Conservation (phyloP, 2,888 invertebrate genomes). For the Bedellia somnulentella region DNA sequence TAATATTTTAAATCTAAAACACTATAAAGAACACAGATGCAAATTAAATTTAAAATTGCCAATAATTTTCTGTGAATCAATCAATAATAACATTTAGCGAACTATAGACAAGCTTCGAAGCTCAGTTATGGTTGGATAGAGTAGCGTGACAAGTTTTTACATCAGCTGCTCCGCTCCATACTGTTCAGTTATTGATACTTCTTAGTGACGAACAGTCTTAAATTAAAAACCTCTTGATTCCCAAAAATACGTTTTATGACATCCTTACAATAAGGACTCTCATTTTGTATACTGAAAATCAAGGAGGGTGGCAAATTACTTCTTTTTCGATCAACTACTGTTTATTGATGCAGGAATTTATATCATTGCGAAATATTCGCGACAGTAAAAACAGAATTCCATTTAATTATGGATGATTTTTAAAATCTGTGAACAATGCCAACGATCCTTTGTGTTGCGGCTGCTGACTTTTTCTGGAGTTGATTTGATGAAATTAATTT, state of each 20-base stretch:
- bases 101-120: no score
- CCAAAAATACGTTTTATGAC: no score
- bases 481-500: slow-evolving; percentile 44
- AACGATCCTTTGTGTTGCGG: slow-evolving; percentile 37
- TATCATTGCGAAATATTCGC: slow-evolving; percentile 40
- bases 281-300: no score
- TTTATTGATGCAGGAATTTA: slow-evolving; percentile 40
- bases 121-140: slow-evolving; percentile 29
- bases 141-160: slow-evolving; percentile 38
- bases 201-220: no score
- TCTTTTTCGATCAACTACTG: slow-evolving; percentile 27
- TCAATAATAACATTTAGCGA: no score
- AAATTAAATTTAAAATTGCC: no score
- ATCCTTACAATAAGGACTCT: no score
- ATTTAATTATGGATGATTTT: slow-evolving; percentile 59
- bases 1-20: no score
- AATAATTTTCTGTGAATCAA: no score
- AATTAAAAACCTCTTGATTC: no score
- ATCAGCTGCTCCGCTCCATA: slow-evolving; percentile 25
- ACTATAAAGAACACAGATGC: no score
- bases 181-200: slow-evolving; percentile 24
- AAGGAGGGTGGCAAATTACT: slow-evolving; percentile 45
- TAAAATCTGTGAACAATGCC: slow-evolving; percentile 60
- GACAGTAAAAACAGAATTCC: slow-evolving; percentile 46
- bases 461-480: slow-evolving; percentile 13